These are phyloP conservation scores for Phalacrocorax brasilianus DNA, from an alignment of 2,113 vertebrate genomes.

Conservation along the genomic window DNA sequence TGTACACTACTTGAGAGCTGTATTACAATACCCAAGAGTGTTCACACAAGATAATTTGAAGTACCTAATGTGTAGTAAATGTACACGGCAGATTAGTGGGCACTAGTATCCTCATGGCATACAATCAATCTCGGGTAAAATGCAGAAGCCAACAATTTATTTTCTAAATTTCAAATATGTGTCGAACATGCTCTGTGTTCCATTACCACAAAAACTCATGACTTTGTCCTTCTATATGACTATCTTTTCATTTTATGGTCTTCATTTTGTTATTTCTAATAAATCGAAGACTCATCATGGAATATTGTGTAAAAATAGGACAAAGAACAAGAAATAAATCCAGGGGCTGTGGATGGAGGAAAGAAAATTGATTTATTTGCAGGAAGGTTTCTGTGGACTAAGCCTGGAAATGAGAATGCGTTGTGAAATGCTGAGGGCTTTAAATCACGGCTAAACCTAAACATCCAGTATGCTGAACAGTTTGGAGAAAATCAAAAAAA, in stretches of 20 bases:
- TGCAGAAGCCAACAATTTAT: background rate
- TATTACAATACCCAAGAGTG: background rate
- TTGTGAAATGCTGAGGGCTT: background rate
- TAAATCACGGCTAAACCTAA: constrained; percentile 19
- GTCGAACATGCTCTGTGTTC: background rate
- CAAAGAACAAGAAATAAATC: background rate
- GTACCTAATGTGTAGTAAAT: background rate
- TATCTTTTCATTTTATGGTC: background rate
- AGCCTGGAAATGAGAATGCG: constrained; percentile 6
- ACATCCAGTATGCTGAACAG: background rate
- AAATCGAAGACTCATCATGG: background rate
- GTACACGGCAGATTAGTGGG: background rate
- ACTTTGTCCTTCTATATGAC: background rate
- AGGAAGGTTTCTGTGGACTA: constrained; percentile 5
- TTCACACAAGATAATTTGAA: background rate
- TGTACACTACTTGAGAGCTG: background rate
- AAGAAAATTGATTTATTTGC: constrained; percentile 19
- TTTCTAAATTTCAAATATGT: background rate
- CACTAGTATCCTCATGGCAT: background rate
- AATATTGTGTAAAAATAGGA: background rate
- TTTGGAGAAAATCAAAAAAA: background rate
- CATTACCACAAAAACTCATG: background rate
- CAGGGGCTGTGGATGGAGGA: background rate
- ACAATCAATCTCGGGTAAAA: background rate
- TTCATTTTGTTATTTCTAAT: background rate